Evolutionary conservation across 2,113 vertebrate species (phyloP), one percentile per base, ranked within the genome.

Genomic region (Falco punctatus): DNA sequence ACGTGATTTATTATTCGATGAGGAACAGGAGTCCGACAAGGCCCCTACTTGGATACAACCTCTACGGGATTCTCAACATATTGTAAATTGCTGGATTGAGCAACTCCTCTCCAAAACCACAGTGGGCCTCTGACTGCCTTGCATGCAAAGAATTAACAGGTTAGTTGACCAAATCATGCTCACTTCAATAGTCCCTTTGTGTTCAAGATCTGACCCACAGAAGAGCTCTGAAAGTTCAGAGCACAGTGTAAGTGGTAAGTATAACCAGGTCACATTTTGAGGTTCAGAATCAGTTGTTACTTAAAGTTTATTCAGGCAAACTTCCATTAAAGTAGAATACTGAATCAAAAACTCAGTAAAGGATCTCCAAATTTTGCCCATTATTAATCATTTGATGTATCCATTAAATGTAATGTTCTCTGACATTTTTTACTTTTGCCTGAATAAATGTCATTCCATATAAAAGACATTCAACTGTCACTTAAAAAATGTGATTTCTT

Each of bases 141-240:
- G 78, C 65, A 79, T 1, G 9, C 83, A 79, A 81, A 94, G 69
- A 87, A 94, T 96, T 91, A 89, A 84, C 72, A 92, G 78, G 94
- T 96, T 96, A 96, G 95, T 91, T 92, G 91, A 94, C 88, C 92
- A 96, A 91, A 94, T 91, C 83, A 73, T 82, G 44, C 82, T 91
- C 51, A 83, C 64, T 90, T 96, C 93, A 95, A 83, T 74, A 92
- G 74, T 12, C 22, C 62, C 42, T 94, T 95, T 95, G 92, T 95
- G 64, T 81, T 95, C 33, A 51, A 40, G 73, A 83, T 77, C 21
- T 92, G 85, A 96, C 88, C 92, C 75, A 88, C 55, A 66, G 70
- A 94, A 91, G 65, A 89, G 65, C 75, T 92, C 80, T 88, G 64
- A 55, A 91, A 82, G 74, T 91, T 92, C 35, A 66, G 35, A 94